Base-by-base conservation (phyloP, 2,797 vertebrate genomes). In the Sphenopsis melanotis region DNA sequence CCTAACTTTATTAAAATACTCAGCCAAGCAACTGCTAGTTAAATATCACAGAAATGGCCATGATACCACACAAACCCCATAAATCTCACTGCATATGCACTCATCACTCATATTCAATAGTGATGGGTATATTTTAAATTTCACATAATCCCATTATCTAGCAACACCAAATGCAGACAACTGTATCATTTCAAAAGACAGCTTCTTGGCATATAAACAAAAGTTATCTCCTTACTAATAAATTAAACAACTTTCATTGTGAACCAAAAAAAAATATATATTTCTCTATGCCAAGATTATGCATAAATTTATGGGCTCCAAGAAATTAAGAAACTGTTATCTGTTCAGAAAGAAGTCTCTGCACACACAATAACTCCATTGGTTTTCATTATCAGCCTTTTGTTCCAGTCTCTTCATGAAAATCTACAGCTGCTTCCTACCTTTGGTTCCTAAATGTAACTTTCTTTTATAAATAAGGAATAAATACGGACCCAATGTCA, bases 401-500 rank as follows among this genome's bases (percentile, higher is more conserved):
- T 79, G 24, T 50, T 89, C 44, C 22, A 30, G 12, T 77, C 32
- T 70, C 26, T 21, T 59, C 27, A 3, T 6, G 11, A 88, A 75
- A 18, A 32, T 36, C 41, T 56, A 34, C 22, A n/a, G 11, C 46
- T 61, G 42, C 60, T 50, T 81, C 26, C 23, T 11, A 24, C 39
- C 2, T 4, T 6, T 24, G 4, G 2, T 60, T 70, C 60, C 46
- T 44, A 84, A 79, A 32, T 0, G 1, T 7, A 49, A 10, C 5
- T 22, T 72, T 34, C 8, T 69, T 52, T 66, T 10, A 30, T 46
- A 69, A 75, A 37, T 30, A 46, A 65, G n/a, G 15, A 53, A 78
- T 36, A 60, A 16, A 24, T 4, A 32, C 1, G 3, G 10, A n/a
- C 15, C 34, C 36, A 11, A 0, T 2, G 23, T 15, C 52, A 64